Evolutionary conservation across 2,113 vertebrate species (phyloP).

Genomic region (Oceanites oceanicus): DNA sequence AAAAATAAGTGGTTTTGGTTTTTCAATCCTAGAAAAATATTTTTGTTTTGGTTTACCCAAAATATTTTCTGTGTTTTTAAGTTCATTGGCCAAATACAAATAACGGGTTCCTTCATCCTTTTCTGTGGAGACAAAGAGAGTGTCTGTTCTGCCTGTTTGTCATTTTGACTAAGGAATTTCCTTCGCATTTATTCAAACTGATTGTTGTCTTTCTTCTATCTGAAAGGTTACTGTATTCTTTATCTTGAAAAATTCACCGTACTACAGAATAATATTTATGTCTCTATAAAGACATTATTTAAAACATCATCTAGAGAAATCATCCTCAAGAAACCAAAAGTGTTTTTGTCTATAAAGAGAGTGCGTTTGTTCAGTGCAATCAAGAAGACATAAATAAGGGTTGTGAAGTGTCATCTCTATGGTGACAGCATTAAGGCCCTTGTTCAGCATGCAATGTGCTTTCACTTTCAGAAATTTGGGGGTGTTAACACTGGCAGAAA

Average conservation of each 20-base stretch:
- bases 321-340: neutral
- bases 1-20: neutral
- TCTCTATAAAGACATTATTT: neutral
- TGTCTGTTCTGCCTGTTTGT: neutral
- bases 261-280: neutral
- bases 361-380: neutral
- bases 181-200: neutral
- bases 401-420: neutral
- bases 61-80: constrained; percentile 17
- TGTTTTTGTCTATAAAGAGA: neutral
- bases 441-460: neutral
- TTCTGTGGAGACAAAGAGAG: neutral
- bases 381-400: neutral
- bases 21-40: neutral
- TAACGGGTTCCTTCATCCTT: neutral
- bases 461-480: neutral
- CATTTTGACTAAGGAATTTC: neutral
- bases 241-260: neutral
- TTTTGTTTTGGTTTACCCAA: neutral
- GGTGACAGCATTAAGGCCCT: neutral
- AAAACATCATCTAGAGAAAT: neutral
- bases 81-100: neutral
- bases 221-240: neutral
- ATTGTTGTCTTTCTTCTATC: neutral
- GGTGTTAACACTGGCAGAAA: neutral